Base-by-base conservation (phyloP, 2,113 vertebrate genomes). In the Epinephelus fuscoguttatus region DNA sequence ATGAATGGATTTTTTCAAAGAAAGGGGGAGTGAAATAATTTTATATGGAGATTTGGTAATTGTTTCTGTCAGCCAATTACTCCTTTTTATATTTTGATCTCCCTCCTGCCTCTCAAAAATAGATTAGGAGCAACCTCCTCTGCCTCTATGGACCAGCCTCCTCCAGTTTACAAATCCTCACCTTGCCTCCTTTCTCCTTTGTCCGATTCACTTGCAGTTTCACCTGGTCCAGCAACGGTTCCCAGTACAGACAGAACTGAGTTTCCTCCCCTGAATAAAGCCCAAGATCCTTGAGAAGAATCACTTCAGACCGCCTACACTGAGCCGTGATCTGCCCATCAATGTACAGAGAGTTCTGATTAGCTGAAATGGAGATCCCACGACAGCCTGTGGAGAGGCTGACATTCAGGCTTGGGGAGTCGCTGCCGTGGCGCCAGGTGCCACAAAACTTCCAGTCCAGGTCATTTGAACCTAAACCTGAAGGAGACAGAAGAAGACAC, bases 201-300 rank as follows among this genome's bases (percentile, higher is more conserved):
- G 17, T n/a, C 4, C 52, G 42, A 70, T 42, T 45, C 55, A 95
- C 84, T 64, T 93, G 10, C 70, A 96, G 82, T 47, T 70, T 80
- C 59, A 96, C 27, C 71, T 30, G 88, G 81, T 95, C 95, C 84
- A 92, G 68, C 56, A 95, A 52, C 0, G 95, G 94, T 50, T 96
- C 94, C 94, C 95, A 96, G 63, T 86, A 12, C 78, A 96, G 73
- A 21, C 94, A 95, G 89, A 96, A 95, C 0, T 11, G 15, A 1
- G n/a, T 93, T 2, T 85, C 49, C 5, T 0, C 11, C 0, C 7
- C 21, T 4, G 68, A 55, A 0, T 37, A 8, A 1, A 0, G 0
- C n/a, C 62, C 71, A 17, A 49, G 42, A 6, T 11, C 5, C 0
- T 21, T 0, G 15, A 92, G 86, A 9, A 0, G 0, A 37, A 81